Base-by-base conservation (phyloP, 1,140 invertebrate species). In the Cotesia typhae region DNA sequence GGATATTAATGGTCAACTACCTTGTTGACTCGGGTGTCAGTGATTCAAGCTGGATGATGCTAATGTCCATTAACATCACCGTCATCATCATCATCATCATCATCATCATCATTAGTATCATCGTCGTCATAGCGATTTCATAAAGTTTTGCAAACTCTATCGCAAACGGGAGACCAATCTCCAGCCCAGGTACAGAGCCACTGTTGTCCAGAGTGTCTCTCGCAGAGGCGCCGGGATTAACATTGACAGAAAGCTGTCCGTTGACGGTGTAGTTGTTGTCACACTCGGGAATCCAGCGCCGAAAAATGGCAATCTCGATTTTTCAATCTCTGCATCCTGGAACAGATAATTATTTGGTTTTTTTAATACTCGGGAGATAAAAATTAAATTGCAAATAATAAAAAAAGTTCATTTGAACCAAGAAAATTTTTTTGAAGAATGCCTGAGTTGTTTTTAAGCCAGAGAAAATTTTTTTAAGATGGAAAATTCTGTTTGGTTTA, bases 141-240 rank as follows among this genome's bases (percentile, higher is more conserved):
- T 70, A 55, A 67, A 67, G 75, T 74, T 72, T 77, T 9, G 4
- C 10, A 47, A 47, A 47, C 78, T 82, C 82, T 87, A 87, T 86
- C 85, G 85, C 64, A 87, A 76, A 74, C 83, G 84, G 0, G 85
- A 86, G 14, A 87, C 85, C 28, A 87, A 76, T 73, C 84, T 82
- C 85, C 85, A 87, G 59, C 85, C 85, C 14, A 87, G 79, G 70
- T 87, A 87, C n/a, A 87, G 76, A 20, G 85, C 85, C 17, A 87
- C 80, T 68, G 85, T 86, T 78, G 85, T 85, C 85, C 85, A 87
- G 17, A 87, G 74, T 1, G 85, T 87, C 70, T 86, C 85, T 35
- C 85, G 83, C 0, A 87, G 61, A n/a, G 85, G 84, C 7, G 84
- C 83, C 36, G 84, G 85, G 61, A 87, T 85, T 73, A 86, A 57